Conservation (phyloP, 2,113 vertebrate species). For the Syrmaticus mikado region DNA sequence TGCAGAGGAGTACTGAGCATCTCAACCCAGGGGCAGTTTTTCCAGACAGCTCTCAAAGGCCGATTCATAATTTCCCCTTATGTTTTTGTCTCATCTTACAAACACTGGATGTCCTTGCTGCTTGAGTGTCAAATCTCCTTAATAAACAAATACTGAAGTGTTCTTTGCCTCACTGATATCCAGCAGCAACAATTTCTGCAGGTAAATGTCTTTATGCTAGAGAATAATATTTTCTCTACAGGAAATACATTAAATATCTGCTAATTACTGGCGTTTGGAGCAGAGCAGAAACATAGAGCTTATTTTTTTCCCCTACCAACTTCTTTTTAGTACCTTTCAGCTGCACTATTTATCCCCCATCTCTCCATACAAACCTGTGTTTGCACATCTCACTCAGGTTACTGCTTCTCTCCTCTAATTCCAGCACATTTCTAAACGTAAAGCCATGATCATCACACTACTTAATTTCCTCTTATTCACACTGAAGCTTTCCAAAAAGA, state of each 20-base stretch:
- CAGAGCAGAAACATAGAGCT: neutral
- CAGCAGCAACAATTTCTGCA: neutral
- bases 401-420: neutral
- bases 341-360: neutral
- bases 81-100: neutral
- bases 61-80: neutral
- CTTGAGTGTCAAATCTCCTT: neutral
- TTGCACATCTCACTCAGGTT: neutral
- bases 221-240: neutral
- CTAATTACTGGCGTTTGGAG: neutral
- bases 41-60: neutral
- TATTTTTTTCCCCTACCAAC: neutral
- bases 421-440: neutral
- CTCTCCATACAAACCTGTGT: neutral
- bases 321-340: neutral
- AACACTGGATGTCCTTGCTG: neutral
- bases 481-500: neutral
- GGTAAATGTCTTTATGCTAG: neutral
- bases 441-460: neutral
- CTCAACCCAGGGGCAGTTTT: neutral
- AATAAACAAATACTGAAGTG: slow-evolving; percentile 11
- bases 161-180: neutral
- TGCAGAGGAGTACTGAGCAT: neutral
- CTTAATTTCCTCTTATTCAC: neutral
- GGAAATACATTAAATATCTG: neutral